Base-by-base conservation (phyloP, 2,888 invertebrate genomes). In the Blastobasis adustella region DNA sequence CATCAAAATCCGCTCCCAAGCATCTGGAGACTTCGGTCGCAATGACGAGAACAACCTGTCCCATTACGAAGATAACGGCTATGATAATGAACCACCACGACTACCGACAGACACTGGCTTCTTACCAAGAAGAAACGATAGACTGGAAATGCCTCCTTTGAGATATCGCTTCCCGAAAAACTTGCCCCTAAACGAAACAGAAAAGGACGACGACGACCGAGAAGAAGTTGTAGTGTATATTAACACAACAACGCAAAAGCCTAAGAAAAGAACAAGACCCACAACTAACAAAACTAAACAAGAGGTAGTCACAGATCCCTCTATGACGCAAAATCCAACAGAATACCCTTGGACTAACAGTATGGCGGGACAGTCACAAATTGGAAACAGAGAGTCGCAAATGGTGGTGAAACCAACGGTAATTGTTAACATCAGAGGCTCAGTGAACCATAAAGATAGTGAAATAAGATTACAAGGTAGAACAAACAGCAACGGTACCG, bases 381-480 rank as follows among this genome's bases (percentile, higher is more conserved):
- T 89, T 7, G 89, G 89, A 0, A 76, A 88, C 55, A 73, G 87
- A 41, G 86, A 88, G 62, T 76, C 83, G 1, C 88, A 89, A 68
- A 85, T 83, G 43, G 82, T 88, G 0, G 69, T 88, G 0, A 89
- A 87, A 55, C 89, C 89, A 5, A 89, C 87, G 1, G 85, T 89
- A 0, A 88, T 89, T 37, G 81, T 89, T 0, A 89, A 89, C 52
- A 76, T 89, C 10, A 70, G 87, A 53, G 87, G 85, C 0, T 74
- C 80, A 1, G 77, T 88, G 1, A 79, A 65, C 49, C 77, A 87
- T 49, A 71, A 67, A 53, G 88, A 88, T 10, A 81, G 82, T 45
- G 85, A 84, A 41, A 80, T 86, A 10, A 73, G 62, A 59, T 62
- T 88, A 1, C 78, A 82, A 54, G 73, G 78, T 51, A 69, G 72